phyloP scores from a whole-genome alignment of 2,797 vertebrate genomes.

The Spinus pinus region DNA sequence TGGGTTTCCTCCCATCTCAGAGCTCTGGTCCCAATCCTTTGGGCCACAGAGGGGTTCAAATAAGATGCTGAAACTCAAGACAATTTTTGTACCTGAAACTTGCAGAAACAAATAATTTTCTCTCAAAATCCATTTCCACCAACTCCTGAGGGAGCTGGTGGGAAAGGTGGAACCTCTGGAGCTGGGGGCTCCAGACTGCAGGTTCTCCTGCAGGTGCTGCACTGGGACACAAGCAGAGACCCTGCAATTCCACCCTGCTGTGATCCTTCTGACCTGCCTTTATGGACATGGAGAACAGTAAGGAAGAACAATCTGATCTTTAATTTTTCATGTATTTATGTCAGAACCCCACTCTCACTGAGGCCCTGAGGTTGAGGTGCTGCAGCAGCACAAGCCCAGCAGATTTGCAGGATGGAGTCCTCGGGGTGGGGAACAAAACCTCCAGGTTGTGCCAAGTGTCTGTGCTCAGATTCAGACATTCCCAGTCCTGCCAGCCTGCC shows the following conservation, averaged over 20 bases:
- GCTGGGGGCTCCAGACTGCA: neutral
- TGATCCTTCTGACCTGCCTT: neutral
- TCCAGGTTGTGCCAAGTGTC: neutral
- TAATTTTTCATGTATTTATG: neutral
- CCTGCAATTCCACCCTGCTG: neutral
- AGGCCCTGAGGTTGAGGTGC: neutral
- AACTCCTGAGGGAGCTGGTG: neutral
- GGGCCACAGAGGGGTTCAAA: neutral
- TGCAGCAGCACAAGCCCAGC: neutral
- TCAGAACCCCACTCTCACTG: neutral
- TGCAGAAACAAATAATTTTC: neutral
- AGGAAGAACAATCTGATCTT: neutral
- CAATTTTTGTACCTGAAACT: neutral
- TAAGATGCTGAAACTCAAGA: accelerated
- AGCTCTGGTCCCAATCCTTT: neutral
- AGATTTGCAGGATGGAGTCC: neutral
- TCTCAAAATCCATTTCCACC: neutral
- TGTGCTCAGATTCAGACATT: neutral
- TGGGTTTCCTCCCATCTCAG: neutral
- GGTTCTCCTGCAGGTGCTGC: neutral
- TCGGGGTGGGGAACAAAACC: neutral
- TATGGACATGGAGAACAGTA: neutral
- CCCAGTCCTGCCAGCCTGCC: neutral
- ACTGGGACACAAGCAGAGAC: neutral
- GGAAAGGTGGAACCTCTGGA: neutral